A percentile compares a stretch with the other conserved stretches of the same genome.
Conservation (phyloP, 2,888 invertebrate species). For the Ashinkailepas kermadecensis region DNA sequence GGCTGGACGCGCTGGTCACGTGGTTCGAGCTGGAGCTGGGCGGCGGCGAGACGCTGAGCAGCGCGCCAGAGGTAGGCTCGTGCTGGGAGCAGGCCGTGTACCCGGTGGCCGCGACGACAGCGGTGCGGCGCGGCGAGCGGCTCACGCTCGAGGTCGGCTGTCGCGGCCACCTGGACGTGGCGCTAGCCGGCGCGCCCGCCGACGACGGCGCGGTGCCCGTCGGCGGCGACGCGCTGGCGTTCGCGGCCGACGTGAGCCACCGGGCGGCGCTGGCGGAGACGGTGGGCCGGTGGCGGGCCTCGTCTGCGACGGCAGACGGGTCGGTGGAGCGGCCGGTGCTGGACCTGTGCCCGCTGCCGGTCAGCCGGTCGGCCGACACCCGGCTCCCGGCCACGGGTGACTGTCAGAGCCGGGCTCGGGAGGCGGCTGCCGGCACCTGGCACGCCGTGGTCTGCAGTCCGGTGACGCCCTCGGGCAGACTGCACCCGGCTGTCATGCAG, state of each 20-base stretch:
- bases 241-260: not conserved
- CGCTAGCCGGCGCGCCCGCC: not conserved
- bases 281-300: not conserved
- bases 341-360: slow-evolving; percentile 6
- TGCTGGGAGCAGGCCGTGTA: slow-evolving; percentile 77
- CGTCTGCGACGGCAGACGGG: not conserved
- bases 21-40: slow-evolving; percentile 67
- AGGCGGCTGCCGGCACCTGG: not conserved
- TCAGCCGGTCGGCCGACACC: not conserved
- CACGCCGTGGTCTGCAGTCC: not conserved
- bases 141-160: not conserved
- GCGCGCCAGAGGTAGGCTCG: slow-evolving; percentile 49
- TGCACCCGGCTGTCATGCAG: not conserved
- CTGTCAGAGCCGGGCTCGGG: too few relatives aligned
- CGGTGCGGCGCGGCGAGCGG: not conserved
- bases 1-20: slow-evolving; percentile 57
- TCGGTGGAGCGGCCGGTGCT: not conserved
- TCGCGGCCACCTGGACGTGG: not conserved
- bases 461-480: not conserved
- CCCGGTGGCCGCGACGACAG: slow-evolving; percentile 39
- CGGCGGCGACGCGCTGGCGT: not conserved
- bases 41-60: slow-evolving; percentile 53
- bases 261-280: not conserved
- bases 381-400: not conserved
- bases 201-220: not conserved